Evolutionary conservation across 2,113 vertebrate genomes (phyloP).

Genomic region (Xenopus borealis): DNA sequence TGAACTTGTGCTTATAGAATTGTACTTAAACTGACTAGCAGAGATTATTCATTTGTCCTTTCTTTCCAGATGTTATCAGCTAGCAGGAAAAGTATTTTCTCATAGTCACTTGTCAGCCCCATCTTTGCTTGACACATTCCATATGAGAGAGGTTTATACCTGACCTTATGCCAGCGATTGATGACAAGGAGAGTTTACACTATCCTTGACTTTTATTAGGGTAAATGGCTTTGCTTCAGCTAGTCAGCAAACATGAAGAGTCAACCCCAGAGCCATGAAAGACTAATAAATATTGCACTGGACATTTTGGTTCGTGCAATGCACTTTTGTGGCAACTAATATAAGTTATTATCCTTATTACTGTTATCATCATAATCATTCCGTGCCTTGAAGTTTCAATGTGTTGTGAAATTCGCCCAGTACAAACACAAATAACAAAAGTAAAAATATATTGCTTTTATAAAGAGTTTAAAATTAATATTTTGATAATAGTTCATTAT

Average conservation of each 20-base stretch:
- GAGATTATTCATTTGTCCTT: constrained; percentile 64
- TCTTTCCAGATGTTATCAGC: constrained; percentile 66
- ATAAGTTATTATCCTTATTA: neutral
- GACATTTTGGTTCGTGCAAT: neutral
- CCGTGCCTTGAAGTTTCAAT: too few species aligned
- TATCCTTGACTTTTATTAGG: constrained; percentile 95
- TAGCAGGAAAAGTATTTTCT: constrained; percentile 64
- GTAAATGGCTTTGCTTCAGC: constrained; percentile 90
- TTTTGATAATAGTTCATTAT: too few species aligned
- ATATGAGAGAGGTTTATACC: constrained; percentile 83
- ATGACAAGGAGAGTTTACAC: constrained; percentile 84
- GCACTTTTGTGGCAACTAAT: neutral
- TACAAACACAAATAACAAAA: too few species aligned
- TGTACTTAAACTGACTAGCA: constrained; percentile 42
- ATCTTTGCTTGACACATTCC: constrained; percentile 79
- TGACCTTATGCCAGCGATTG: constrained; percentile 89
- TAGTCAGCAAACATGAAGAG: constrained; percentile 81
- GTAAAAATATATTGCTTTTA: too few species aligned
- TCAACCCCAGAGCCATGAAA: constrained; percentile 63
- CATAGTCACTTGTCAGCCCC: constrained; percentile 71
- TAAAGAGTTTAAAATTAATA: too few species aligned
- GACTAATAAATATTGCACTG: constrained; percentile 73
- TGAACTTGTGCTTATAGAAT: constrained; percentile 10
- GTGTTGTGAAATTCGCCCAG: too few species aligned
- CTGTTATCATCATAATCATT: too few species aligned